These are phyloP conservation scores for Carposina sasakii DNA, from an alignment of 1,140 invertebrate species.

Conservation along the genomic window DNA sequence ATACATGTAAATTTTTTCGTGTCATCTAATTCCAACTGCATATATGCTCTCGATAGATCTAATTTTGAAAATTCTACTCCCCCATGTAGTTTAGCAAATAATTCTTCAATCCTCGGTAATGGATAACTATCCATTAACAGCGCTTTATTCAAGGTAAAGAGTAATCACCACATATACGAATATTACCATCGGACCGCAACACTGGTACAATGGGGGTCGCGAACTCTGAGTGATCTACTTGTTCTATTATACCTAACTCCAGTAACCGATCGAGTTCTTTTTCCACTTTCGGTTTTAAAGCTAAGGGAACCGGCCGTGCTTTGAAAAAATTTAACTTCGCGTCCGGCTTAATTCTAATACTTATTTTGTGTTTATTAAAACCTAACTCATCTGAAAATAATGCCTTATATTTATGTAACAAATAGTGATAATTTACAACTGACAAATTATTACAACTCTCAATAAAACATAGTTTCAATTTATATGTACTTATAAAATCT, in stretches of 20 bases:
- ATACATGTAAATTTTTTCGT: conserved; percentile 5
- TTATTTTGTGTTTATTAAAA: not conserved
- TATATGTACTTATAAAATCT: not conserved
- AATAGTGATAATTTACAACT: not conserved
- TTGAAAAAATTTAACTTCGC: not conserved
- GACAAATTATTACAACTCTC: not conserved
- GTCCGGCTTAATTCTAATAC: not conserved
- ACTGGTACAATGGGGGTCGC: not conserved
- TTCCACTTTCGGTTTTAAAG: not conserved
- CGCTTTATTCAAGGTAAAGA: conserved; percentile 30
- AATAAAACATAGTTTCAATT: not conserved
- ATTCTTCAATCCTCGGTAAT: conserved; percentile 17
- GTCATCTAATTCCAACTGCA: conserved; percentile 28
- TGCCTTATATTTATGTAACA: not conserved
- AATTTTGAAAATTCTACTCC: conserved; percentile 20
- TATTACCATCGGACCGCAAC: conserved; percentile 3
- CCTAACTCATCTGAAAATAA: not conserved
- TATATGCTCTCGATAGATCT: conserved; percentile 24
- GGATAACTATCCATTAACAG: conserved; percentile 21
- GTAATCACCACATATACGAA: conserved; percentile 29
- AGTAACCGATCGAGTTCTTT: not conserved
- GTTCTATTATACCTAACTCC: not conserved
- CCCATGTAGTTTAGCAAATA: conserved; percentile 28
- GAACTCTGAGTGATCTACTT: conserved; percentile 1
- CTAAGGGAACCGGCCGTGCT: not conserved